These are phyloP conservation scores for Trogon melanurus DNA, from an alignment of 2,113 vertebrate species.

Conservation along the genomic window DNA sequence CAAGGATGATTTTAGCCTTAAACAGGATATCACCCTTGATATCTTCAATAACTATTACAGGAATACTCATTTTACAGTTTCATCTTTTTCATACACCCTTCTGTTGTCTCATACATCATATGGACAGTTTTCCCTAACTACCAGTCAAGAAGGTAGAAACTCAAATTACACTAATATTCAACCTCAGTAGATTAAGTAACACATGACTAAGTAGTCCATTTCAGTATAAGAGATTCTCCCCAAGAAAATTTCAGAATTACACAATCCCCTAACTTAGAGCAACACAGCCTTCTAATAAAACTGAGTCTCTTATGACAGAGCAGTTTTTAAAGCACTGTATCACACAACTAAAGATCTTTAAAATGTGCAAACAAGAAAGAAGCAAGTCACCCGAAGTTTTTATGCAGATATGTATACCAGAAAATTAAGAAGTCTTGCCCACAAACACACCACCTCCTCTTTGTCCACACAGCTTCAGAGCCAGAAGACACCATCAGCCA, in stretches of 20 bases:
- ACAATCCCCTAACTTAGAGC: background rate
- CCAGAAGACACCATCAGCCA: background rate
- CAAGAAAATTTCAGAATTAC: background rate
- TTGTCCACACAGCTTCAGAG: background rate
- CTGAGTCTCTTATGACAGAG: background rate
- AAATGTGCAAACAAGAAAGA: background rate
- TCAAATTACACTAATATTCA: background rate
- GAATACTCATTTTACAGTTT: background rate
- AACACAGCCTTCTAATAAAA: background rate
- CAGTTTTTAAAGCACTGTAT: background rate
- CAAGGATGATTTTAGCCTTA: background rate
- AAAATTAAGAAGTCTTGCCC: background rate
- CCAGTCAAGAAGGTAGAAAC: background rate
- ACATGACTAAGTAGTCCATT: background rate
- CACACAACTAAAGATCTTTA: background rate
- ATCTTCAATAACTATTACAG: background rate
- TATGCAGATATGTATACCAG: background rate
- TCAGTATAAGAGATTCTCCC: background rate
- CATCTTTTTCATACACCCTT: background rate
- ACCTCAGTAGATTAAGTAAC: background rate
- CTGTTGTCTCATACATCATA: background rate
- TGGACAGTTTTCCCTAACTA: background rate
- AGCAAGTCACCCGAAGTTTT: background rate
- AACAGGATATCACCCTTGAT: background rate
- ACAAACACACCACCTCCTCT: background rate